phyloP scores from a whole-genome alignment of 2,113 vertebrate species.

The Lasiurus borealis region DNA sequence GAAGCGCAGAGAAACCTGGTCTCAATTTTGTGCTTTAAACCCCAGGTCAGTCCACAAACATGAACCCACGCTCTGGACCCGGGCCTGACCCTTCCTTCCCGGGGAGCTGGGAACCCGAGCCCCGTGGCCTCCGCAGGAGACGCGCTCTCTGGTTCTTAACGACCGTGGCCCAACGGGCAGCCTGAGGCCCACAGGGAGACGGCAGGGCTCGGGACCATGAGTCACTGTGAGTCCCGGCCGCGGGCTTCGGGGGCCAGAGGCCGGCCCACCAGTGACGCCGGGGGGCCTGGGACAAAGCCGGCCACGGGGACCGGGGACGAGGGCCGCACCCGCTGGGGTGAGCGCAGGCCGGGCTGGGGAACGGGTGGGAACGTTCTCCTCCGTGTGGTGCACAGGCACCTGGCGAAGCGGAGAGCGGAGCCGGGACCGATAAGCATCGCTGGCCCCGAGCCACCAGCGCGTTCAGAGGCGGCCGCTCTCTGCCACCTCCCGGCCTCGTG shows the following conservation, averaged over 20 bases:
- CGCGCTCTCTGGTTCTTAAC: slow-evolving; percentile 14
- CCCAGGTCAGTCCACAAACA: slow-evolving; percentile 1
- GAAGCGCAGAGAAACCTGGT: slow-evolving; percentile 25
- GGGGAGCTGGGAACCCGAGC: not conserved
- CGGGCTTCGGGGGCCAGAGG: not conserved
- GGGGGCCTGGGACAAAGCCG: not conserved
- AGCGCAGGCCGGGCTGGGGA: too few species aligned
- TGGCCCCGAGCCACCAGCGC: slow-evolving; percentile 79
- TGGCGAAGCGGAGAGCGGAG: slow-evolving; percentile 67
- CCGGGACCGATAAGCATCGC: slow-evolving; percentile 81
- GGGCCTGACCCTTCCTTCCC: not conserved
- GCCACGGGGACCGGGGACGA: not conserved
- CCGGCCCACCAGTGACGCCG: not conserved
- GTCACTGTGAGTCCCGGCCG: not conserved
- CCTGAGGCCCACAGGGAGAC: not conserved
- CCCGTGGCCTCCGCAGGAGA: not conserved
- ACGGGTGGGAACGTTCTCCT: not conserved
- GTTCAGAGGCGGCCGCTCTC: slow-evolving; percentile 75
- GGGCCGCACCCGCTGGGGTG: not conserved
- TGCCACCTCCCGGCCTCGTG: slow-evolving; percentile 73
- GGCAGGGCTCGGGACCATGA: not conserved
- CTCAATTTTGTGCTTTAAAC: slow-evolving; percentile 31
- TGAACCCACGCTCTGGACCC: not conserved
- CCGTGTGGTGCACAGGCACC: slow-evolving; percentile 47
- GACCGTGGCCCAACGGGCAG: not conserved